Evolutionary conservation across 2,888 invertebrate genomes (phyloP), one percentile per base, ranked within the genome.

Genomic region (Heliconius sara): DNA sequence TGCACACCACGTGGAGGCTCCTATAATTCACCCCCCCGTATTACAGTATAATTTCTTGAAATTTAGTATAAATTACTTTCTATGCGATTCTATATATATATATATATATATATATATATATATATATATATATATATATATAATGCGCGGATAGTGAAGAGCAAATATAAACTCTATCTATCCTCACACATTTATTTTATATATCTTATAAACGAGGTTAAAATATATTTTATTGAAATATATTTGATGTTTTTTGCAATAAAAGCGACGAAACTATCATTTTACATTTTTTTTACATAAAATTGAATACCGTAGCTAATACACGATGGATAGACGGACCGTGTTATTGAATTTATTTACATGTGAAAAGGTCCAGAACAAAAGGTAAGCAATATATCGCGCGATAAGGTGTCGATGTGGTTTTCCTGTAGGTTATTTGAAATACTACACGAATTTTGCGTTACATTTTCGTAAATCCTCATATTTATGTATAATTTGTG

Each of bases 341-440:
- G 73, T 22, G n/a, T 78, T 78, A 78, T 78, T 78, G 78, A 78
- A 78, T 78, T 68, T 78, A 78, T 78, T 78, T 74, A 78, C 73
- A 78, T 78, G 72, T 68, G 74, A 78, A 78, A 78, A 74, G 78
- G 78, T 67, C 74, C 78, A 67, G 74, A 74, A 78, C 73, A 74
- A 78, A 78, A 74, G 78, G 67, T 78, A 68, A 73, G 74, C 67
- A 74, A 74, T 78, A 78, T 78, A 78, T 78, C 43, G 78, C 43
- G 13, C 57, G 78, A 78, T 78, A 67, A 78, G 78, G 78, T 78
- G 78, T 67, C 67, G 60, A 78, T 78, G 74, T 39, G 78, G 78
- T 78, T 68, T 73, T 72, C 63, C 67, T 52, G 73, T 9, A 30
- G 78, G 66, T 60, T 74, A 68, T 78, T 67, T 73, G 74, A 74